Conservation (phyloP, 2,797 vertebrate genomes). For the Gallinago solitaria region DNA sequence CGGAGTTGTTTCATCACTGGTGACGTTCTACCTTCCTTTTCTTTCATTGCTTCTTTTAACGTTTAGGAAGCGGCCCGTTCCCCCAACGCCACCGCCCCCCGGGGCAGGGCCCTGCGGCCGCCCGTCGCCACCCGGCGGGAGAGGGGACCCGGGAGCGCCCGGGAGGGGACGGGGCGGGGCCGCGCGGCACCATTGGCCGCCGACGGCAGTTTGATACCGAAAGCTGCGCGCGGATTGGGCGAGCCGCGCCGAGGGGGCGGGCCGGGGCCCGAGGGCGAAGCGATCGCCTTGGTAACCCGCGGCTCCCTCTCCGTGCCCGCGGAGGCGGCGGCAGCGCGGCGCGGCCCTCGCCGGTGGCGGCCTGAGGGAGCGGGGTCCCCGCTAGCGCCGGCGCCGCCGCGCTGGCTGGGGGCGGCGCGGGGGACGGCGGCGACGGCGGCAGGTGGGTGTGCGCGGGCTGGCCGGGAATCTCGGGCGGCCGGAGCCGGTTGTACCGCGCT, state of each 20-base stretch:
- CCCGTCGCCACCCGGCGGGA: background rate
- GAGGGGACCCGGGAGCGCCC: background rate
- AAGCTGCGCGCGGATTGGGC: constrained; percentile 24
- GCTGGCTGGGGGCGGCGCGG: background rate
- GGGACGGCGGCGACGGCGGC: background rate
- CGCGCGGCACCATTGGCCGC: background rate
- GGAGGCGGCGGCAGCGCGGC: background rate
- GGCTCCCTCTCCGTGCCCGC: background rate
- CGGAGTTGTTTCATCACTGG: background rate
- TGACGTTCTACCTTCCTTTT: background rate
- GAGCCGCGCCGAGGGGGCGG: background rate
- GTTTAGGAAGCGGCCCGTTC: background rate
- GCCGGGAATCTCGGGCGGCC: too few relatives aligned
- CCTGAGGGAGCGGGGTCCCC: background rate
- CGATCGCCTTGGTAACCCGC: constrained; percentile 42
- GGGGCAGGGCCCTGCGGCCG: background rate
- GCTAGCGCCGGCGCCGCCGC: background rate
- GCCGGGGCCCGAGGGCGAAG: background rate
- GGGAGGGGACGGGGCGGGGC: background rate
- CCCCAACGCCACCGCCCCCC: background rate
- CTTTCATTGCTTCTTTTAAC: background rate
- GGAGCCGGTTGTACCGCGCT: too few relatives aligned
- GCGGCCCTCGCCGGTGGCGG: background rate
- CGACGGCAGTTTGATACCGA: background rate
- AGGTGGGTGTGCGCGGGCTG: background rate